Base-by-base conservation (phyloP, 2,888 invertebrate species). In the Drosophila mulleri region DNA sequence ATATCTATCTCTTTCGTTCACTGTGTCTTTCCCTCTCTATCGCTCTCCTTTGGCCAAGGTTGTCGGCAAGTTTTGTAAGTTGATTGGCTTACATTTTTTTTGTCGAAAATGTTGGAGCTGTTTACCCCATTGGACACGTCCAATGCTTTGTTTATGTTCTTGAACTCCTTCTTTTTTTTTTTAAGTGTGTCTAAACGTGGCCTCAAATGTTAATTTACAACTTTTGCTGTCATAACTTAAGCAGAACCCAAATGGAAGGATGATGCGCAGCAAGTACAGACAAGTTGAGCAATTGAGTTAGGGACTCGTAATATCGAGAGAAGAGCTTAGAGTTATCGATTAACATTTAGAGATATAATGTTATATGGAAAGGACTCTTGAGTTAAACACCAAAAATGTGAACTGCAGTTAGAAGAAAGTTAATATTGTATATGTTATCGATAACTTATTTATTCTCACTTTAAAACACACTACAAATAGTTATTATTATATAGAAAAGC, bases 141-240 rank as follows among this genome's bases (percentile, higher is more conserved):
- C 76, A 80, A 64, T 54, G 72, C 72, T 72, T 80, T 86, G 75
- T 86, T 83, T 88, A 83, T 84, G 87, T 89, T 84, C 89, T 83
- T 87, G 89, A 89, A 87, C 84, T 87, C 76, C 87, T 79, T 23
- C 76, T 74, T 8, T 81, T 23, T 79, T 74, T 8, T 81, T 68
- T 67, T 78, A 76, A 67, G 78, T 77, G 72, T 72, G 68, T 67
- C 62, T 78, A 65, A 74, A 83, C 64, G 75, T 72, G 78, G 72
- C 83, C 80, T 45, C 72, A 86, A 80, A 88, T 80, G 70, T 83
- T 86, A 88, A 83, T 83, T 88, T 88, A 88, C 78, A 78, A 66
- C 77, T 66, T 73, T 82, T 69, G 65, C 61, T 72, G 72, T 77
- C 85, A 77, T 88, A 82, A 82, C 64, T 88, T 70, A 52, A 63